phyloP scores from a whole-genome alignment of 2,113 vertebrate species.

The Semicossyphus pulcher region DNA sequence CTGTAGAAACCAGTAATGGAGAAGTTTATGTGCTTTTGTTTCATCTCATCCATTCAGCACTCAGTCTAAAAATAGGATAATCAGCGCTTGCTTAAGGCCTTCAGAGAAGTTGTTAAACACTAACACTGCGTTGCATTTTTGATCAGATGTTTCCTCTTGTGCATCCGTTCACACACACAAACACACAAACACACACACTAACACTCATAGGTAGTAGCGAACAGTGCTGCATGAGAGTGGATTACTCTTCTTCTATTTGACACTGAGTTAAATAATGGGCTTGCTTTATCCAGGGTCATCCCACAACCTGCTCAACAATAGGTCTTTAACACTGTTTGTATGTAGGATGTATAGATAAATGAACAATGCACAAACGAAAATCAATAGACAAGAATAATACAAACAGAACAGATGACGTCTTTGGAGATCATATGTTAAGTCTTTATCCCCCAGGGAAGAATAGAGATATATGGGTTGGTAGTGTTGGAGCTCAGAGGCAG shows the following conservation, averaged over 20 bases:
- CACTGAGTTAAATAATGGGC: slow-evolving; percentile 3
- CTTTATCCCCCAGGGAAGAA: not conserved
- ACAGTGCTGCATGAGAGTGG: not conserved
- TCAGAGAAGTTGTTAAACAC: slow-evolving; percentile 12
- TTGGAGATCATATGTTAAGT: slow-evolving; percentile 1
- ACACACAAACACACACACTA: not conserved
- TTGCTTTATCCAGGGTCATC: slow-evolving; percentile 9
- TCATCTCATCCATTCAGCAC: slow-evolving; percentile 5
- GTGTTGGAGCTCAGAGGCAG: not conserved
- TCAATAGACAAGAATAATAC: slow-evolving; percentile 27
- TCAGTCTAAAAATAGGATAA: not conserved
- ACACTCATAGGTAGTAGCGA: not conserved
- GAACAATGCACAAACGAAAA: slow-evolving; percentile 60
- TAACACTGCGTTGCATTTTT: not conserved
- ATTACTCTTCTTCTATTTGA: slow-evolving; percentile 25
- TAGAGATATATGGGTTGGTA: slow-evolving; percentile 1
- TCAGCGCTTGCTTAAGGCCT: not conserved
- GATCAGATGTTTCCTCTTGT: slow-evolving; percentile 9
- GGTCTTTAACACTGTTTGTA: not conserved
- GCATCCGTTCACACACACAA: slow-evolving; percentile 4
- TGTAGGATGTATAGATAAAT: slow-evolving; percentile 21
- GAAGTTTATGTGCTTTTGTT: not conserved
- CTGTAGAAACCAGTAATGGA: not conserved
- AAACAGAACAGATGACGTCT: slow-evolving; percentile 21
- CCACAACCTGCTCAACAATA: slow-evolving; percentile 18